phyloP scores from a whole-genome alignment of 2,797 vertebrate species.

The Gymnoscopelus microlampas region DNA sequence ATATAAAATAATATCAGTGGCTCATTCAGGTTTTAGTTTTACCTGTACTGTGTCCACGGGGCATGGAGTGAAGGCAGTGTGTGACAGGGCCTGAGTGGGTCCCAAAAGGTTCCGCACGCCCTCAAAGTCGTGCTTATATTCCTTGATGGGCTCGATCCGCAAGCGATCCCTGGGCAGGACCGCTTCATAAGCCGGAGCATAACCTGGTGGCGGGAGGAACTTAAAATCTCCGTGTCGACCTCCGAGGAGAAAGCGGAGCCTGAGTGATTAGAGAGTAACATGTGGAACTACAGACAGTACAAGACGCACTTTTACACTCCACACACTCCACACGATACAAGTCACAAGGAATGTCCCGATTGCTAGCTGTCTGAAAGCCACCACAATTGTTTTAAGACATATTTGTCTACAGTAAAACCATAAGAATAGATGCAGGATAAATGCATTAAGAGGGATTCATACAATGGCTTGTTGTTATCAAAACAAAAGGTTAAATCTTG shows the following conservation, averaged over 20 bases:
- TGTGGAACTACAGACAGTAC: neutral
- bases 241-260: constrained; percentile 92
- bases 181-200: constrained; percentile 90
- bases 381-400: too few species aligned
- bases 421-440: too few species aligned
- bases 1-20: neutral
- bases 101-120: constrained; percentile 88
- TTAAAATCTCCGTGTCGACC: constrained; percentile 94
- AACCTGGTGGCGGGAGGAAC: constrained; percentile 93
- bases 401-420: too few species aligned
- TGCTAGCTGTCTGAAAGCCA: too few species aligned
- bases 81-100: constrained; percentile 90
- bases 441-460: too few species aligned
- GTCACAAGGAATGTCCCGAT: too few species aligned
- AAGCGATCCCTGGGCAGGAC: constrained; percentile 90
- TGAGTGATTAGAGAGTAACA: constrained; percentile 43
- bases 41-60: constrained; percentile 95
- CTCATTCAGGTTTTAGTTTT: constrained; percentile 10
- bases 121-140: constrained; percentile 89
- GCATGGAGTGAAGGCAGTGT: constrained; percentile 91
- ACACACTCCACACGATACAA: too few species aligned
- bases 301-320: neutral
- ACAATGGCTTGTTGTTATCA: too few species aligned
- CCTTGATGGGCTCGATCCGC: constrained; percentile 91
- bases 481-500: too few species aligned